Base-by-base conservation (phyloP, 2,888 invertebrate genomes). In the Icerya purchasi region DNA sequence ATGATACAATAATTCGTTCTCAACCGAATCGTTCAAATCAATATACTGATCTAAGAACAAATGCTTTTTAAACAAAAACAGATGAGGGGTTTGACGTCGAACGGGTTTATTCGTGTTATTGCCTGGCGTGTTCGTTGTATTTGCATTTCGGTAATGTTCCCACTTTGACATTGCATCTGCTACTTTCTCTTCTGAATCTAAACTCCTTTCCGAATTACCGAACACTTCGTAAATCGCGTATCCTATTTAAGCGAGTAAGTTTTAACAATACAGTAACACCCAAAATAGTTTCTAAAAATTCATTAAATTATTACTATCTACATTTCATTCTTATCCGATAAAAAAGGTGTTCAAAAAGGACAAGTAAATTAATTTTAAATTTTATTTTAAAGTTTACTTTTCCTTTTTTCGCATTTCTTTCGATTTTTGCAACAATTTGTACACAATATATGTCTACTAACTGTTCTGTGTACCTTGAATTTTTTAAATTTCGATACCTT, bases 111-210 rank as follows among this genome's bases (percentile, higher is more conserved):
- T 61, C 23, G 62, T 63, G 19, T 57, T 63, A 72, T 76, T 64
- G 72, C 74, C 63, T 73, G 69, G 67, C 72, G 73, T 63, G 50
- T 56, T 64, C 25, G 80, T 76, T 18, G 81, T 80, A 49, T 82
- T 81, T 0, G 84, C 81, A 57, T 80, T 79, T 61, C 87, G 77
- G 65, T 88, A 88, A 65, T 87, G 79, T 72, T 94, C 94, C 93
- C 93, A 94, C 69, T 91, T 85, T 3, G 92, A 90, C 78, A 94
- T 85, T 22, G 92, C 91, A 72, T 94, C 94, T 0, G 91, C 87
- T 18, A 91, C 84, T 67, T 92, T 89, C 71, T 93, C 93, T 68
- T 84, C 85, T 8, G 82, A 80, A 54, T 83, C 77, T 65, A 94
- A 75, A 66, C 88, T 87, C 57, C 93, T 77, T 72, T 93, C 93